Evolutionary conservation across 2,888 invertebrate genomes (phyloP), one percentile per base, ranked within the genome.

Genomic region (Sipha maydis): DNA sequence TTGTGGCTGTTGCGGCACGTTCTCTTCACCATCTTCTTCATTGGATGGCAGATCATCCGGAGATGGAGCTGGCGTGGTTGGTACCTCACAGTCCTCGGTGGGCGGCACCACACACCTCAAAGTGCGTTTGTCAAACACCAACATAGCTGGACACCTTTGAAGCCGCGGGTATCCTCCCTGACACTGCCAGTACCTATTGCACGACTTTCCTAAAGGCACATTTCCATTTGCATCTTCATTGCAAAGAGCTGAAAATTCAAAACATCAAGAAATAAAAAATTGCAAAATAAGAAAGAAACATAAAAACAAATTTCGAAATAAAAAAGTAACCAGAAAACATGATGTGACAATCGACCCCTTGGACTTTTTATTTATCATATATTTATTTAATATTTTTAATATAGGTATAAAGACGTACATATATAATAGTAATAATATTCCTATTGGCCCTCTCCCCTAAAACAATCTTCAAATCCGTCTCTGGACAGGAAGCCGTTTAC

Each of bases 131-230:
- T 97, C 97, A 93, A 97, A 97, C 19, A 97, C 97, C 91, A 97
- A 92, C 96, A 97, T 97, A 69, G 97, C 97, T 0, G 97, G 97
- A 92, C 97, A 97, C 83, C 97, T 93, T 92, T 97, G 97, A 11
- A 97, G 94, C 89, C 97, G 95, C 11, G 97, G 97, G 92, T 97
- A 97, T 0, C 97, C 97, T 9, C 97, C 97, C 92, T 97, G 97
- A 92, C 97, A 97, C 91, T 97, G 97, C 97, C 97, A 97, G 93
- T 97, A 97, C 25, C 97, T 94, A 93, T 97, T 97, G 94, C 97
- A 97, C 84, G 97, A 97, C 92, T 97, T 97, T 91, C 97, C 97
- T 21, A 97, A 93, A 0, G 97, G 96, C 21, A 97, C 97, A 92
- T 97, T 97, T 90, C 97, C 97, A 92, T 97, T 97, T 85, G 97